Evolutionary conservation across 2,797 vertebrate genomes (phyloP).

Genomic region (Rhinatrema bivittatum): DNA sequence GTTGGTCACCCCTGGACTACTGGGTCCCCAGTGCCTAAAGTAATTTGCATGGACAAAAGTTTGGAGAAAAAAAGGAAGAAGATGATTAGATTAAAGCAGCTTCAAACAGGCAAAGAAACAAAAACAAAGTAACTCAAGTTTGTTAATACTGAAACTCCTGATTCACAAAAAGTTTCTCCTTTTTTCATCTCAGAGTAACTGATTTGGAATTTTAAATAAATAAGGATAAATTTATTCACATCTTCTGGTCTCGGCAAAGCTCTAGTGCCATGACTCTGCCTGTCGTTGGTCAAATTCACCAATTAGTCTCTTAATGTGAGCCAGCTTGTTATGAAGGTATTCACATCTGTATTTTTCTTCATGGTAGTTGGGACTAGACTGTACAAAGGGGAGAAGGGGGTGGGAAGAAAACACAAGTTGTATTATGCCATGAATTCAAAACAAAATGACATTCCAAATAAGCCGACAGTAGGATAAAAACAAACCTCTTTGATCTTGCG

Average conservation of each 20-base stretch:
- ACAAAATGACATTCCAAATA: not conserved
- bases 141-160: constrained; percentile 48
- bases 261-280: constrained; percentile 63
- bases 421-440: no score
- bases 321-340: constrained; percentile 86
- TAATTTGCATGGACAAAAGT: constrained; percentile 43
- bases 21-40: constrained; percentile 33
- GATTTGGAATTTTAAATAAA: constrained; percentile 53
- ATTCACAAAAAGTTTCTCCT: constrained; percentile 36
- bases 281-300: constrained; percentile 79
- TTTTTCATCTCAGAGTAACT: constrained; percentile 40
- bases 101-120: constrained; percentile 35
- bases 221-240: constrained; percentile 48
- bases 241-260: constrained; percentile 30
- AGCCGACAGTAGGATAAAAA: not conserved
- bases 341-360: constrained; percentile 79
- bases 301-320: constrained; percentile 83
- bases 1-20: no score
- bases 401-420: not conserved
- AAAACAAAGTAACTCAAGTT: constrained; percentile 33
- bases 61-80: constrained; percentile 21
- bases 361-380: constrained; percentile 77
- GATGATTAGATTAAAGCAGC: constrained; percentile 42
- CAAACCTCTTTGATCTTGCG: constrained; percentile 78
- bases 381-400: constrained; percentile 6